phyloP scores from a whole-genome alignment of 2,113 vertebrate species.

The Cariama cristata region DNA sequence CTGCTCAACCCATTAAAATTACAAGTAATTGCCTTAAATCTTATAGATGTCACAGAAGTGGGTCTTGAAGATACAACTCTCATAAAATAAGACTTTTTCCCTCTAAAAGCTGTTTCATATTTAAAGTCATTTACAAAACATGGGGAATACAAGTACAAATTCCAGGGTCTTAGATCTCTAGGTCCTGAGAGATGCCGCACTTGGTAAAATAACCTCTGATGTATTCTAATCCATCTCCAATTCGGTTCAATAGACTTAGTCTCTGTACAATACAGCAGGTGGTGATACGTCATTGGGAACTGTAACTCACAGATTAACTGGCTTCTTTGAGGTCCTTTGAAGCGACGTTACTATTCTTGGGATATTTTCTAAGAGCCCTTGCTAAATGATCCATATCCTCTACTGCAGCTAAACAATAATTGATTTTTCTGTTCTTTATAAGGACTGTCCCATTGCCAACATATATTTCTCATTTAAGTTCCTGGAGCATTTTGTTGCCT shows the following conservation, averaged over 20 bases:
- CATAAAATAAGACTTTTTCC: neutral
- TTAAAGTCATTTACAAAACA: neutral
- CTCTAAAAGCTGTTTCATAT: neutral
- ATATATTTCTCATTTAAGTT: conserved; percentile 53
- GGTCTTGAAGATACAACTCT: neutral
- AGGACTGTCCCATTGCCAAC: conserved; percentile 55
- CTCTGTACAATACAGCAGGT: neutral
- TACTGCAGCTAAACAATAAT: conserved; percentile 53
- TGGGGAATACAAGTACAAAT: neutral
- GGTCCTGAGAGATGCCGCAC: neutral
- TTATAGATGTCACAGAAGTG: neutral
- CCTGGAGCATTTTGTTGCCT: conserved; percentile 46
- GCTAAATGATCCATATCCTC: conserved; percentile 52
- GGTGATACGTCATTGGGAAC: neutral
- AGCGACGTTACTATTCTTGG: conserved; percentile 19
- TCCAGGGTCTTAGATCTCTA: neutral
- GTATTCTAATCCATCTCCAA: neutral
- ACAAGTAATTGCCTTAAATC: neutral
- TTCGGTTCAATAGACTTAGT: neutral
- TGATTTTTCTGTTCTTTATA: conserved; percentile 62
- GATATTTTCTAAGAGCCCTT: conserved; percentile 31
- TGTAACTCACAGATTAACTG: neutral
- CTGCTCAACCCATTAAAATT: neutral
- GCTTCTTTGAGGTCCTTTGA: neutral
- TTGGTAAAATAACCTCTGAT: neutral